Evolutionary conservation across 2,888 invertebrate species (phyloP).

Genomic region (Pammene aurita): DNA sequence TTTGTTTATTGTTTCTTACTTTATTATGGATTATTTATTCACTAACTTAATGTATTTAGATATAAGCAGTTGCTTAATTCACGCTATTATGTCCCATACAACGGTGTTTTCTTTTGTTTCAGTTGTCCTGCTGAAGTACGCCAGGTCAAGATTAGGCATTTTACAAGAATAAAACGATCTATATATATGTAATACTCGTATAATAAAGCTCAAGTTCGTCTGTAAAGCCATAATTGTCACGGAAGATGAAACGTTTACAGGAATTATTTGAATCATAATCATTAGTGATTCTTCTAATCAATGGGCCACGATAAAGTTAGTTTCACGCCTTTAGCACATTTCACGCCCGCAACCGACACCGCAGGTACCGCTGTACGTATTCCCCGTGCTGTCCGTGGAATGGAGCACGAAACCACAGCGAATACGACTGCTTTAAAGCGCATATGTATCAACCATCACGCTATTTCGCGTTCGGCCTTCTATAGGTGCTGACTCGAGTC

Average conservation of each 20-base stretch:
- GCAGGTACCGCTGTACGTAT: no score
- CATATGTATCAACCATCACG: no score
- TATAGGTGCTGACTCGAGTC: no score
- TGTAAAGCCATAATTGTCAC: slow-evolving; percentile 11
- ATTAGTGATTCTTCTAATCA: not conserved
- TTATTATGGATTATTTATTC: not conserved
- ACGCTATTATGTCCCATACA: not conserved
- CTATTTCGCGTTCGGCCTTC: no score
- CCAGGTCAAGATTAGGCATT: slow-evolving; percentile 5
- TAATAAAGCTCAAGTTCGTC: not conserved
- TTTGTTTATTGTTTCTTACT: not conserved
- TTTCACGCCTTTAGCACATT: no score
- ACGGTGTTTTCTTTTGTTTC: slow-evolving; percentile 16
- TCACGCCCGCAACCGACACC: no score
- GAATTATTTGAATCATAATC: slow-evolving; percentile 1
- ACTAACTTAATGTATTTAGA: not conserved
- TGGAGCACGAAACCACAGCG: no score
- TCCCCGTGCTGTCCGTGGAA: no score
- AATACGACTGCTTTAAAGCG: no score
- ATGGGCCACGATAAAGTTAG: not conserved
- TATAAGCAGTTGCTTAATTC: no score
- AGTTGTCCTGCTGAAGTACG: slow-evolving; percentile 8
- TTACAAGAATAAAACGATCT: slow-evolving; percentile 2
- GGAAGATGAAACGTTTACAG: slow-evolving; percentile 3
- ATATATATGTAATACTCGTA: no score